phyloP scores from a whole-genome alignment of 2,113 vertebrate genomes.

The Antechinus stuartii region DNA sequence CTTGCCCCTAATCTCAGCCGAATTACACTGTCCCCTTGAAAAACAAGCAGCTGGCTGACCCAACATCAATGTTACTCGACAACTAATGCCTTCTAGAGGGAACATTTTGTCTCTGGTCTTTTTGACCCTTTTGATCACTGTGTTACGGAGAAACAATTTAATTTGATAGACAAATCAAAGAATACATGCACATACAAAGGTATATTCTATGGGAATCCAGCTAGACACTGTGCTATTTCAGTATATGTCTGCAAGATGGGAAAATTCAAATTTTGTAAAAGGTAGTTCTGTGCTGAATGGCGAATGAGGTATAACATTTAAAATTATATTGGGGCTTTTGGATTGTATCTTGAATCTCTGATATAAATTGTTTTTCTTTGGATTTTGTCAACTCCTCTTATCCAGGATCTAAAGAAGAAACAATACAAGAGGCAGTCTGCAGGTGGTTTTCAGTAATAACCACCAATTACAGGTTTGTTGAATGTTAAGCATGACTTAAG shows the following conservation, averaged over 20 bases:
- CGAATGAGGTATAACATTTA: not conserved
- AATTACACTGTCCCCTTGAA: not conserved
- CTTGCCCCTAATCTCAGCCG: not conserved
- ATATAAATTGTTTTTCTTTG: not conserved
- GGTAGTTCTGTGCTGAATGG: not conserved
- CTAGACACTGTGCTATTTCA: not conserved
- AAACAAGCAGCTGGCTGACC: not conserved
- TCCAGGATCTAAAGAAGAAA: not conserved
- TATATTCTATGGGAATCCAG: conserved; percentile 20
- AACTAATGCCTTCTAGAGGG: not conserved
- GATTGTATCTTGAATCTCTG: conserved; percentile 3
- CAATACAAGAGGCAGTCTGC: not conserved
- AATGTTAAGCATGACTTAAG: not conserved
- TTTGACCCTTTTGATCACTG: not conserved
- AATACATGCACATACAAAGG: not conserved
- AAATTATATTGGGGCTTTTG: accelerated
- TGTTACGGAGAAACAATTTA: conserved; percentile 72
- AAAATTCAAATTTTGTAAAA: not conserved
- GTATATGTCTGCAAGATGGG: not conserved
- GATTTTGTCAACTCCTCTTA: conserved; percentile 13
- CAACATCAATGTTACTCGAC: not conserved
- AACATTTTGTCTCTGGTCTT: not conserved
- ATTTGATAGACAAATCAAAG: conserved; percentile 30
- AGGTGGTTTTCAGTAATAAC: conserved; percentile 57
- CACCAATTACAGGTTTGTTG: conserved; percentile 29